Percentiles rank a stretch among this genome's conserved stretches.
Evolutionary conservation across 2,113 vertebrate genomes (phyloP).

Genomic region (Cardinalis cardinalis): DNA sequence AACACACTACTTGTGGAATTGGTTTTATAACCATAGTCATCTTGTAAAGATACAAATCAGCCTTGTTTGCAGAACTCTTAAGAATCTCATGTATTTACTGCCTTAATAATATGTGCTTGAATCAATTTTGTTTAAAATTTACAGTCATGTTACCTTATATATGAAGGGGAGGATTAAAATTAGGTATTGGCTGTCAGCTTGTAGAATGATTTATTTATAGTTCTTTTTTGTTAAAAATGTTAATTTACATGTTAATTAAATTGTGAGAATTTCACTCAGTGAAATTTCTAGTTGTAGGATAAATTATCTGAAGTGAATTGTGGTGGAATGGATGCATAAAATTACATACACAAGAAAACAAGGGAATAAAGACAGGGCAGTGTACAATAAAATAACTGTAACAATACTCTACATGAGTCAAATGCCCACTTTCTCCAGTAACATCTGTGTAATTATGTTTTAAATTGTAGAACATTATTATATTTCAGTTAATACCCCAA

Average conservation of each 20-base stretch:
- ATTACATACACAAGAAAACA: background rate
- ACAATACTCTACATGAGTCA: background rate
- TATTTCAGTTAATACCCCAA: background rate
- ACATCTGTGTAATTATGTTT: background rate
- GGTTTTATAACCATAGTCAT: background rate
- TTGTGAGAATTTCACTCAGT: background rate
- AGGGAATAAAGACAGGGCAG: background rate
- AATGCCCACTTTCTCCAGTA: background rate
- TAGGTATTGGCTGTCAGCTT: background rate
- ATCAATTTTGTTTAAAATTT: background rate
- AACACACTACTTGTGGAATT: background rate
- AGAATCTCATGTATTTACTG: background rate
- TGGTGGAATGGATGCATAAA: background rate
- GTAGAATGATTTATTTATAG: background rate
- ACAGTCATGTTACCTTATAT: background rate
- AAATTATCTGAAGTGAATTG: background rate
- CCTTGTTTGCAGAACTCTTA: background rate
- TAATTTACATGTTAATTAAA: conserved; percentile 21
- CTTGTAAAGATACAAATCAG: background rate
- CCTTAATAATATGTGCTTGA: background rate
- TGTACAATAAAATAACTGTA: background rate
- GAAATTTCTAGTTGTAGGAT: background rate
- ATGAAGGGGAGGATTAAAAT: background rate
- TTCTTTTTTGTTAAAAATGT: background rate
- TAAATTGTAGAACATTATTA: background rate